Conservation (phyloP, 2,888 invertebrate genomes). For the Pyrocoelia pectoralis region DNA sequence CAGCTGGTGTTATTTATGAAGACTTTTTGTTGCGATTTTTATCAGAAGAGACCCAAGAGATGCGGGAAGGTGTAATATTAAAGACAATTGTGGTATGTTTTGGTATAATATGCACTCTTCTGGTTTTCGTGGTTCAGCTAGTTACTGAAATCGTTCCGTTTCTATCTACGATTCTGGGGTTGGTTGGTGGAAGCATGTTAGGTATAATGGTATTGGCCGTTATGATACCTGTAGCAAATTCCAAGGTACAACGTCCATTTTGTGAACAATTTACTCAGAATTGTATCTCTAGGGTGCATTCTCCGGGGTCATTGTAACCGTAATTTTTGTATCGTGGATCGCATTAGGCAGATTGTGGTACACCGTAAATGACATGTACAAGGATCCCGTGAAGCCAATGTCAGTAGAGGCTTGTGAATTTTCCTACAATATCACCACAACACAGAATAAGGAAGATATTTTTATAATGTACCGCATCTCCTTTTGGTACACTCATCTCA, state of each 20-base stretch:
- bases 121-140: constrained; percentile 71
- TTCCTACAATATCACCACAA: too few relatives aligned
- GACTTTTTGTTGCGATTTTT: constrained; percentile 68
- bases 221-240: constrained; percentile 69
- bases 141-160: constrained; percentile 73
- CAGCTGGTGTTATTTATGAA: constrained; percentile 71
- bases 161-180: constrained; percentile 67
- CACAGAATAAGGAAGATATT: background rate
- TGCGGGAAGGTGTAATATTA: constrained; percentile 67
- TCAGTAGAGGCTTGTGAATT: background rate
- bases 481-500: constrained; percentile 4
- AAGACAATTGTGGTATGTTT: constrained; percentile 60
- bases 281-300: background rate
- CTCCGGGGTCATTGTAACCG: background rate
- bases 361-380: background rate
- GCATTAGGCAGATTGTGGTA: background rate
- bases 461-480: constrained; percentile 6
- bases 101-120: constrained; percentile 77
- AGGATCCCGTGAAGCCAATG: too few relatives aligned
- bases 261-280: too few relatives aligned
- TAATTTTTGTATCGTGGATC: background rate
- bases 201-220: constrained; percentile 73
- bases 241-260: constrained; percentile 61
- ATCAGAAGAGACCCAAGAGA: constrained; percentile 61
- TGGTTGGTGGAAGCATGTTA: constrained; percentile 69